Conservation (phyloP, 2,797 vertebrate genomes). For the Tapera naevia region DNA sequence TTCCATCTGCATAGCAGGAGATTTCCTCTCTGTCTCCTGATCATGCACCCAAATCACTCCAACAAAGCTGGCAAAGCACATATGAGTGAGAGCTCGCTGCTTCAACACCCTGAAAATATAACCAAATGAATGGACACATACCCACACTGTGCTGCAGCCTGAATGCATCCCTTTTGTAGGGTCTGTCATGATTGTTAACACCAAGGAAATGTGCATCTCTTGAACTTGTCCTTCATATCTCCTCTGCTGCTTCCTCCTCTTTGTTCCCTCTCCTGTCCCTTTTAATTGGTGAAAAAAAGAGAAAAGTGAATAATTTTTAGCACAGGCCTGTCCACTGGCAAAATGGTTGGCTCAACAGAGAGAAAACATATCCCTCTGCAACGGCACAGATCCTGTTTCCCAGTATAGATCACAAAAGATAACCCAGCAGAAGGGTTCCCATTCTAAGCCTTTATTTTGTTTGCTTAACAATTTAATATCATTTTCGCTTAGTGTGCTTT, state of each 20-base stretch:
- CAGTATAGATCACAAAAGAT: background rate
- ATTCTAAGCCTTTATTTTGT: background rate
- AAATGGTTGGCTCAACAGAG: background rate
- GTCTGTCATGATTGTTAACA: background rate
- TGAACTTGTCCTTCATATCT: background rate
- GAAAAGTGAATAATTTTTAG: background rate
- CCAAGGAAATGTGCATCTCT: background rate
- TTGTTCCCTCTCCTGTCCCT: background rate
- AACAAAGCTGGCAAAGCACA: background rate
- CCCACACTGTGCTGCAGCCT: no score
- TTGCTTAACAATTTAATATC: background rate
- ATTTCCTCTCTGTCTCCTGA: background rate
- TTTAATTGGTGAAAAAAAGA: background rate
- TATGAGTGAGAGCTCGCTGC: background rate
- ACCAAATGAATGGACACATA: background rate
- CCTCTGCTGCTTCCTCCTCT: background rate
- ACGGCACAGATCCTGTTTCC: background rate
- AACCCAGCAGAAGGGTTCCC: background rate
- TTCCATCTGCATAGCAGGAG: rapidly evolving
- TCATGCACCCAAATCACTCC: background rate
- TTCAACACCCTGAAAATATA: background rate
- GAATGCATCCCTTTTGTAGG: background rate
- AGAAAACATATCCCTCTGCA: background rate
- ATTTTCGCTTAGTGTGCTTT: background rate
- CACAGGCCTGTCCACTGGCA: background rate